Conservation (phyloP, 2,113 vertebrate species). For the Xenopus tropicalis region DNA sequence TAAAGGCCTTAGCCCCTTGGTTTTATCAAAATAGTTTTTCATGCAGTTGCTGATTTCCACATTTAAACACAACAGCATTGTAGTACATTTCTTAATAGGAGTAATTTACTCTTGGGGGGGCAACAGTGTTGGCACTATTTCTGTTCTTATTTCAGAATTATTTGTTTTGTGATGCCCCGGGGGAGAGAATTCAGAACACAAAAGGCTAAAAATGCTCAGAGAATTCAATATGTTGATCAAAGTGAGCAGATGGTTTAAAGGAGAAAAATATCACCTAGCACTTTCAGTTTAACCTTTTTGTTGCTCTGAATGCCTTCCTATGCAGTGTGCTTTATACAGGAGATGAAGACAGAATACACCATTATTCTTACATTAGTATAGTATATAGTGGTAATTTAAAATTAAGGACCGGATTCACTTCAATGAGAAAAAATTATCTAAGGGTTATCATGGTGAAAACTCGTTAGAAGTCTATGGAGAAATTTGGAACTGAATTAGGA, state of each 20-base stretch:
- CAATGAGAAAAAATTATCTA: too few relatives aligned
- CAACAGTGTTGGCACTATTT: neutral
- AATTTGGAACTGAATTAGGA: too few relatives aligned
- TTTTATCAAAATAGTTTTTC: neutral
- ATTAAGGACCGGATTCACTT: too few relatives aligned
- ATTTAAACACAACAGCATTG: neutral
- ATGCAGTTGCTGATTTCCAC: neutral
- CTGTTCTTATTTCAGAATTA: slow-evolving; percentile 2
- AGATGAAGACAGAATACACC: neutral
- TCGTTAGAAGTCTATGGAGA: too few relatives aligned
- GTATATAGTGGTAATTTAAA: too few relatives aligned
- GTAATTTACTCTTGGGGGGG: slow-evolving; percentile 1
- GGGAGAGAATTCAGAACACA: slow-evolving; percentile 17
- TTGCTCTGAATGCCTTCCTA: neutral
- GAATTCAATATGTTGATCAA: slow-evolving; percentile 16
- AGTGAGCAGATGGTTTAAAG: slow-evolving; percentile 15
- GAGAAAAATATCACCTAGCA: slow-evolving; percentile 2
- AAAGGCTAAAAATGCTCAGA: slow-evolving; percentile 6
- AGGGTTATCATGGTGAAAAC: too few relatives aligned
- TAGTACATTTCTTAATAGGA: neutral
- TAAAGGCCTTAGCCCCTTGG: too few relatives aligned
- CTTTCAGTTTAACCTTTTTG: slow-evolving; percentile 19
- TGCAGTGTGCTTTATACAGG: neutral
- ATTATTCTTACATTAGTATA: too few relatives aligned
- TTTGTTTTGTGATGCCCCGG: slow-evolving; percentile 15